Evolutionary conservation across 2,888 invertebrate species (phyloP), one percentile per base, ranked within the genome.

Genomic region (Chouioia cunea): DNA sequence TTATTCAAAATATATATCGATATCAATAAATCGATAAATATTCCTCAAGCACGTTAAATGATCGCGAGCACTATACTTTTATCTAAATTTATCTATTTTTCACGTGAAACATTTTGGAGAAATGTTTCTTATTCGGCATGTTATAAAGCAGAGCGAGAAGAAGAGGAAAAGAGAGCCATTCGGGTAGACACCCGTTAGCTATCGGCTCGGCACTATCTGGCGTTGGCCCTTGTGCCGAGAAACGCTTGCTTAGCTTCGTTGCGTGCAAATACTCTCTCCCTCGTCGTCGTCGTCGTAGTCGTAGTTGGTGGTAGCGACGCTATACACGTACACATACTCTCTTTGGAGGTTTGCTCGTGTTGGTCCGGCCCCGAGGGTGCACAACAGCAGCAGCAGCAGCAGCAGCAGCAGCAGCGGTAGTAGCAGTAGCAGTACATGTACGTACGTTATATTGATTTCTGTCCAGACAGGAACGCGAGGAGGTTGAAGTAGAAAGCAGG

Each of bases 381-480:
- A 71, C 76, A 60, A 47, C 62, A 66, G 63, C 66, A 60, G 58
- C 52, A 63, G 60, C 64, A n/a, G 62, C n/a, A 71, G 59, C 70
- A 63, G 52, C n/a, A n/a, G 73, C 58, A 66, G 57, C 58, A 53
- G 75, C 27, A 76, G 69, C 3, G 75, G 73, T 72, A 73, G 73
- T 65, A 72, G 76, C 73, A 73, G 73, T 57, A 72, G 69, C 73
- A 36, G 60, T 20, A 47, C 20, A 14, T 20, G 27, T 46, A 44
- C 27, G 27, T 52, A 63, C 18, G 18, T 85, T 85, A 85, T 85
- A 85, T 85, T 85, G 85, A 85, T 85, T 85, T 85, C 85, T 84
- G 85, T 85, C 85, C 85, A 84, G 36, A 12, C 36, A 36, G 36
- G 36, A 36, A 36, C 36, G 36, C 36, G 36, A 36, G 36, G 36